A percentile compares a stretch with the other conserved stretches of the same genome.
These are phyloP conservation scores for Perccottus glenii DNA, from an alignment of 2,113 vertebrate genomes.

Conservation along the genomic window DNA sequence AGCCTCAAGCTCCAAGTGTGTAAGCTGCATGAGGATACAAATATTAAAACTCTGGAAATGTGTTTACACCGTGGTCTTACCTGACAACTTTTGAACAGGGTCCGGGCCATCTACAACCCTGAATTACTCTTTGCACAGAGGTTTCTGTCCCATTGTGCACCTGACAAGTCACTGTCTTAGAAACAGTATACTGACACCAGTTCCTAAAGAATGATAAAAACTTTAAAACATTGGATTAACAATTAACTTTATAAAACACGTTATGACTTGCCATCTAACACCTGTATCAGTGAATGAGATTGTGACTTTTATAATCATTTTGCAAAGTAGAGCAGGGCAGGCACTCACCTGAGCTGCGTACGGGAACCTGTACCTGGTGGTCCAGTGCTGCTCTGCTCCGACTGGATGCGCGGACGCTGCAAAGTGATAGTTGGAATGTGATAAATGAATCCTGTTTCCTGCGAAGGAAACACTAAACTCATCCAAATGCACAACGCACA, in stretches of 20 bases:
- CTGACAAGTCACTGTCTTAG: constrained; percentile 90
- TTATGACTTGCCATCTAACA: background rate
- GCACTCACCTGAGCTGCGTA: constrained; percentile 69
- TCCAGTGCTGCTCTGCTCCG: constrained; percentile 64
- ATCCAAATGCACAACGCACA: constrained; percentile 68
- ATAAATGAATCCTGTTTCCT: constrained; percentile 77
- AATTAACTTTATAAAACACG: background rate
- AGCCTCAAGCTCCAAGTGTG: background rate
- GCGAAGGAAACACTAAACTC: constrained; percentile 41
- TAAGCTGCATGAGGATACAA: background rate
- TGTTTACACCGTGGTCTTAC: constrained; percentile 66
- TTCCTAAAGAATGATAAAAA: constrained; percentile 77
- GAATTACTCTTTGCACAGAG: constrained; percentile 90
- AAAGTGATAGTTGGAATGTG: constrained; percentile 70
- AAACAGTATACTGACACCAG: constrained; percentile 93
- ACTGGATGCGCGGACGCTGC: constrained; percentile 69
- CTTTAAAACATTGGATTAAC: background rate
- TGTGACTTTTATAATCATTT: background rate
- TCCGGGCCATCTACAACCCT: constrained; percentile 94
- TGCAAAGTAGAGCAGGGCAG: background rate
- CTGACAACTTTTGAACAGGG: constrained; percentile 92
- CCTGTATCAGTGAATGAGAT: background rate
- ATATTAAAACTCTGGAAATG: background rate
- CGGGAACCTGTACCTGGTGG: constrained; percentile 58
- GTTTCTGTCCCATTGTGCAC: constrained; percentile 94